Conservation (phyloP, 2,797 vertebrate species). For the Gallirallus australis region DNA sequence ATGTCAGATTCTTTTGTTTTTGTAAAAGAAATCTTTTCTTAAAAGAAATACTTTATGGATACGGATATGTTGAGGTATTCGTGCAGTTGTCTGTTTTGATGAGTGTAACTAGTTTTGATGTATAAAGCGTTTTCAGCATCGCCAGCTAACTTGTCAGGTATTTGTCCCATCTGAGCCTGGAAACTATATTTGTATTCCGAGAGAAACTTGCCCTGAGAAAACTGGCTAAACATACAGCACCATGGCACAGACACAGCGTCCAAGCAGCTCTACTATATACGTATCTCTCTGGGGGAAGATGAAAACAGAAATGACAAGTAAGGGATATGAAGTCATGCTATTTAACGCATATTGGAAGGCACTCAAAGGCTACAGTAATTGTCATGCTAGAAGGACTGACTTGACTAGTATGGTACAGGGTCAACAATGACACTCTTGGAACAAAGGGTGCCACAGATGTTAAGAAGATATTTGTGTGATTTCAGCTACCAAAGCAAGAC, state of each 20-base stretch:
- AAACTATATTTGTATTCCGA: not conserved
- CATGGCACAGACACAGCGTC: not conserved
- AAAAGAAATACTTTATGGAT: not conserved
- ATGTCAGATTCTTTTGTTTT: constrained; percentile 15
- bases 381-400: not conserved
- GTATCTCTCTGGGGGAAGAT: not conserved
- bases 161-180: not conserved
- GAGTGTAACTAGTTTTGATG: not conserved
- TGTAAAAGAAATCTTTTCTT: constrained; percentile 6
- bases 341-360: not conserved
- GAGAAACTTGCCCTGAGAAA: not conserved
- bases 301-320: not conserved
- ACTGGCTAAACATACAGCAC: not conserved
- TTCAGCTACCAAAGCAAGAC: not conserved
- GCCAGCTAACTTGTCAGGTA: not conserved
- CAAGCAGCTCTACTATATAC: not conserved
- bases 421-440: not conserved
- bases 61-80: not conserved
- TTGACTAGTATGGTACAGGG: not conserved
- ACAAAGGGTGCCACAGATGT: not conserved
- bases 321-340: constrained; percentile 25
- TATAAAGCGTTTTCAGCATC: not conserved
- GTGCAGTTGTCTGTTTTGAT: not conserved
- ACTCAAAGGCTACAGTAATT: not conserved
- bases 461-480: not conserved